Evolutionary conservation across 2,113 vertebrate species (phyloP), one percentile per base, ranked within the genome.

Genomic region (Neotoma lepida): DNA sequence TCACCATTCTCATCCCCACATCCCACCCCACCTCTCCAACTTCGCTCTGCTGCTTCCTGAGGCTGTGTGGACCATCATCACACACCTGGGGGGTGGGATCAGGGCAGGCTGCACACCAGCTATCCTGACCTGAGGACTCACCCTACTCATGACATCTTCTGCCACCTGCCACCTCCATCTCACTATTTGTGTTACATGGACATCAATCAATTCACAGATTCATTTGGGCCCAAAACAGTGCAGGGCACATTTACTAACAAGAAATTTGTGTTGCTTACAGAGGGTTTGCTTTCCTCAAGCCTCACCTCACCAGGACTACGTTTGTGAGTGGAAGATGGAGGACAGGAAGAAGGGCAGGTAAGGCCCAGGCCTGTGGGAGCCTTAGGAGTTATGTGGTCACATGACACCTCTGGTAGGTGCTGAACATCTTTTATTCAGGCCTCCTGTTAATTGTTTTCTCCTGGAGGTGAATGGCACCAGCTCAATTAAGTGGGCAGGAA

Each of bases 251-350:
- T 74, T 74, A 76, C 70, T 96, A 68, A 96, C 56, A 28, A 30
- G 39, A 1, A 44, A 10, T 78, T 51, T 94, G 73, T 86, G 33
- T 88, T 76, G 63, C 91, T 96, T 51, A 1, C 84, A 94, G 93
- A 91, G 73, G 14, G 49, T 49, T 54, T 68, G 61, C 54, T 73
- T 1, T 46, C 39, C 39, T 41, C 68, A 30, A 88, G 68, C 44
- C 18, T 5, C 0, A 1, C 44, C 30, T 4, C 46, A 68, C 46
- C 8, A 12, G 28, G n/a, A 74, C 35, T 26, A 30, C 33, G 17
- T 35, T 28, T 9, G 0, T 64, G 18, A n/a, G 35, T 22, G 9
- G 64, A 68, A 51, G 76, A 86, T 0, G 76, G 82, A 61, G 1
- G 2, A 0, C 14, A 68, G 33, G 70, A 80, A 70, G 85, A 54